These are phyloP conservation scores for Vultur gryphus DNA, from an alignment of 2,797 vertebrate genomes.

Conservation along the genomic window DNA sequence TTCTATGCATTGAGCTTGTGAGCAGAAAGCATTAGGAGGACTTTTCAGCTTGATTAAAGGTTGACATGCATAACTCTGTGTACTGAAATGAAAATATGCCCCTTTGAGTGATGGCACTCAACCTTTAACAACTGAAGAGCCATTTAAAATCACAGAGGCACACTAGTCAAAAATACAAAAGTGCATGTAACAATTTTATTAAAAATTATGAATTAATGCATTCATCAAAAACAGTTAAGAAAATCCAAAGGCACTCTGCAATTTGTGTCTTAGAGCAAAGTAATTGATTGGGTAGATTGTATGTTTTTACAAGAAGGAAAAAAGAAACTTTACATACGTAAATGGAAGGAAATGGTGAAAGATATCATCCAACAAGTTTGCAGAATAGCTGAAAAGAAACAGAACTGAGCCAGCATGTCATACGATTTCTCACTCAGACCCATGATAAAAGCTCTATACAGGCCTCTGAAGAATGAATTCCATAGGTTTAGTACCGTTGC, in stretches of 20 bases:
- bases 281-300: slow-evolving; percentile 14
- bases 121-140: slow-evolving; percentile 9
- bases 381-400: slow-evolving; percentile 8
- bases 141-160: slow-evolving; percentile 37
- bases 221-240: slow-evolving; percentile 25
- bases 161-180: slow-evolving; percentile 26
- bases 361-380: neutral
- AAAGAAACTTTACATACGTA: neutral
- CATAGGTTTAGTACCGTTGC: neutral
- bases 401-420: neutral
- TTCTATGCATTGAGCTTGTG: neutral
- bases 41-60: slow-evolving; percentile 58
- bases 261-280: neutral
- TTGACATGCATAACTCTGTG: neutral
- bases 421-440: slow-evolving; percentile 16
- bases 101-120: neutral
- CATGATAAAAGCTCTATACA: slow-evolving; percentile 37
- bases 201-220: slow-evolving; percentile 24
- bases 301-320: slow-evolving; percentile 21
- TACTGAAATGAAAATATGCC: neutral
- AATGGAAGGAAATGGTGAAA: slow-evolving; percentile 45
- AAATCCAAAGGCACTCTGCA: neutral
- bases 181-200: neutral
- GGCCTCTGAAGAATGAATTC: slow-evolving; percentile 36
- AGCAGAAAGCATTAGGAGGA: slow-evolving; percentile 5